phyloP scores from a whole-genome alignment of 1,140 invertebrate genomes.

The Drosophila yakuba region DNA sequence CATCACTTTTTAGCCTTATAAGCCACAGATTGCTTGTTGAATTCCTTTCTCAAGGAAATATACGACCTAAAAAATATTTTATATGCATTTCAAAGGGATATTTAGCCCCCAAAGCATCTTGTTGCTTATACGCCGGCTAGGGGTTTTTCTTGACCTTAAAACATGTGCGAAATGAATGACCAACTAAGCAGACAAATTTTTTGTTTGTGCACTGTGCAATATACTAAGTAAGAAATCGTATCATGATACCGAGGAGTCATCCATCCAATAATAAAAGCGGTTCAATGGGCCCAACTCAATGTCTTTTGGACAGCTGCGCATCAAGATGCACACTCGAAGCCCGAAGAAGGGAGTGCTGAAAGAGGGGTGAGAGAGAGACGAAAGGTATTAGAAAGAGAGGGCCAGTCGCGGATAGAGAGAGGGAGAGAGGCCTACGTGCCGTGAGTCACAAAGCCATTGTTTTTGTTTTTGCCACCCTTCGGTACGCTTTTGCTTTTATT shows the following conservation, averaged over 20 bases:
- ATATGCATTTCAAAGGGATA: too few species aligned
- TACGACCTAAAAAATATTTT: too few species aligned
- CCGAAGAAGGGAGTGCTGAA: constrained; percentile 1
- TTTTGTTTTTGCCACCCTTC: constrained; percentile 51
- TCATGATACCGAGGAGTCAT: constrained; percentile 51
- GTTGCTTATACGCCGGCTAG: not conserved
- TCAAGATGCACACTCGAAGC: constrained; percentile 37
- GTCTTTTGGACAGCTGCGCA: constrained; percentile 67
- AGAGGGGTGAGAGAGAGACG: constrained; percentile 16
- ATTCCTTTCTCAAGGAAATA: not conserved
- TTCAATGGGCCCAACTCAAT: constrained; percentile 72
- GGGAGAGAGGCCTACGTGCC: constrained; percentile 65
- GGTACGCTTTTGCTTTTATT: constrained; percentile 42
- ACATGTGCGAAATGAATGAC: constrained; percentile 5
- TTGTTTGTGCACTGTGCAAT: constrained; percentile 21
- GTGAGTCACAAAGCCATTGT: constrained; percentile 70
- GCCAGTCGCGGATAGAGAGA: constrained; percentile 18
- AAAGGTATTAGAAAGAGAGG: constrained; percentile 6
- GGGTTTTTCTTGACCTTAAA: constrained; percentile 10
- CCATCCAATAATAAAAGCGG: constrained; percentile 64
- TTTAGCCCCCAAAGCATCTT: too few species aligned
- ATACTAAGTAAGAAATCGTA: constrained; percentile 15
- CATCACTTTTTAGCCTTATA: not conserved
- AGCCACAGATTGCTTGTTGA: too few species aligned
- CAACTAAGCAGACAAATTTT: constrained; percentile 22